Evolutionary conservation across 2,797 vertebrate genomes (phyloP), one percentile per base, ranked within the genome.

Genomic region (Fundulus diaphanus): DNA sequence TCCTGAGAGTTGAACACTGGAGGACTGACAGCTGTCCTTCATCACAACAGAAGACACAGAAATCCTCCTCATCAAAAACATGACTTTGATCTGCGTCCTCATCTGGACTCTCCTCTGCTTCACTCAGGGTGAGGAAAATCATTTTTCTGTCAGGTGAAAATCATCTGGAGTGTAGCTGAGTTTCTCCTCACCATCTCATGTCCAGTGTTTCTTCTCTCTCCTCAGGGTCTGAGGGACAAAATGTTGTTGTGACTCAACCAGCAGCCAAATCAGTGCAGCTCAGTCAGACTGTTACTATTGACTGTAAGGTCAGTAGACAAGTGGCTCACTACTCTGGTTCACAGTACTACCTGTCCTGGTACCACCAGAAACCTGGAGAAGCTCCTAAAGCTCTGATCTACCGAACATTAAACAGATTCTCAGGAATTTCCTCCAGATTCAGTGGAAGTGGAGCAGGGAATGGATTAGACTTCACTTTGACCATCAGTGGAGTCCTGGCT

Each of bases 351-450:
- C 52, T 75, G 8, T 0, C 40, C 63, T 78, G 76, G 76, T 78
- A 72, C n/a, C 54, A 29, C 0, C n/a, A 56, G 13, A 56, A 56
- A 56, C 1, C 27, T 16, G 27, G 27, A 29, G 54, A 74, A 74
- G 61, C 52, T 71, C 68, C 66, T 46, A 75, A 75, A 75, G 20
- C 29, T 59, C 65, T 75, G 52, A 68, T 68, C 66, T 44, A 71
- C 1, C 0, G 0, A 0, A 56, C 35, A 42, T 33, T 20, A 35
- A 0, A 0, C 29, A 67, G 48, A 40, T 4, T 29, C 40, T 52
- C 52, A 59, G 66, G 73, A 68, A 37, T 76, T 18, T 54, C 61
- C 20, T 40, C 68, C 37, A 44, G 74, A 24, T 68, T 81, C 8
- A 76, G 56, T 66, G 74, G 70, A n/a, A 70, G 31, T 4, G 27